A percentile compares a stretch with the other conserved stretches of the same genome.
These are phyloP conservation scores for Anoplopoma fimbria DNA, from an alignment of 2,113 vertebrate genomes.

Conservation along the genomic window DNA sequence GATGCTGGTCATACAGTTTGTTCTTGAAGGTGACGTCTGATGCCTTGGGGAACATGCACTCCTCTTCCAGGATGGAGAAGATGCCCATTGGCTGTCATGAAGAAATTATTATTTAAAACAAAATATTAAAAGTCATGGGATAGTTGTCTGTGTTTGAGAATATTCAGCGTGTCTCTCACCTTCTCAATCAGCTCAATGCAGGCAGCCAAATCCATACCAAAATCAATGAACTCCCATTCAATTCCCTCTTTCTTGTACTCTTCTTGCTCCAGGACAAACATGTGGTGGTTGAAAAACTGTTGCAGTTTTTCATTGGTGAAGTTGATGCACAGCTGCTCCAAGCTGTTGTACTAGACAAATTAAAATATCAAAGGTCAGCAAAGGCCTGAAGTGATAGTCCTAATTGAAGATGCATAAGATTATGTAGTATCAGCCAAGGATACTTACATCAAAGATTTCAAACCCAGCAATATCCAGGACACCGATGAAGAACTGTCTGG, in stretches of 20 bases:
- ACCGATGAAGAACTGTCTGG: conserved; percentile 82
- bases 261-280: conserved; percentile 91
- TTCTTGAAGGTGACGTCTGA: conserved; percentile 86
- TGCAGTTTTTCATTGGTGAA: conserved; percentile 95
- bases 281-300: conserved; percentile 93
- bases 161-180: conserved; percentile 46
- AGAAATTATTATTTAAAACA: not conserved
- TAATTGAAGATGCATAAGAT: not conserved
- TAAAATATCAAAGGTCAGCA: not conserved
- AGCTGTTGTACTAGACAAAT: conserved; percentile 87
- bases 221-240: conserved; percentile 92
- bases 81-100: conserved; percentile 85
- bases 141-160: not conserved
- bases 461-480: conserved; percentile 86
- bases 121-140: not conserved
- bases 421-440: too few relatives aligned
- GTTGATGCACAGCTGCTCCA: conserved; percentile 94
- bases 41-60: conserved; percentile 82
- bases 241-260: conserved; percentile 93
- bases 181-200: conserved; percentile 94
- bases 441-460: conserved; percentile 86
- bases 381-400: not conserved
- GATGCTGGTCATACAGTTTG: conserved; percentile 90
- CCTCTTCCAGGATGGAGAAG: conserved; percentile 85
- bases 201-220: conserved; percentile 91